Evolutionary conservation across 2,888 invertebrate genomes (phyloP).

Genomic region (Agrotis puta): DNA sequence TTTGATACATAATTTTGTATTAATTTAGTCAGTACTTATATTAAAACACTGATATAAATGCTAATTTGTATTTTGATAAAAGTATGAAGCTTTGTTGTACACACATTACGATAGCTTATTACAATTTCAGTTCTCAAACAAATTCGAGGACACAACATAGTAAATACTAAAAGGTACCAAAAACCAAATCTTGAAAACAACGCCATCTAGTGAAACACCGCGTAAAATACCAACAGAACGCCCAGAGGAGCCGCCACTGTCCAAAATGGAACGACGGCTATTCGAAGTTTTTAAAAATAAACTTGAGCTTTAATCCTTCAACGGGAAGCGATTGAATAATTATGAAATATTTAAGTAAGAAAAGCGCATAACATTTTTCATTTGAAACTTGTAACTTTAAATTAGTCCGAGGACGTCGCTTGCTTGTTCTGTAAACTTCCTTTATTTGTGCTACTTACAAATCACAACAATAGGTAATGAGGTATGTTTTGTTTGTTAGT

Average conservation of each 20-base stretch:
- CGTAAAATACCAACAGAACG: slow-evolving; percentile 26
- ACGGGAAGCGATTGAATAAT: slow-evolving; percentile 47
- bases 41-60: too few species aligned
- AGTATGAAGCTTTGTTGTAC: background rate
- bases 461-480: background rate
- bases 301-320: slow-evolving; percentile 39
- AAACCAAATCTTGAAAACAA: background rate
- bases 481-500: background rate
- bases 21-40: too few species aligned
- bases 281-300: slow-evolving; percentile 54
- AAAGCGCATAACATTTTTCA: slow-evolving; percentile 54
- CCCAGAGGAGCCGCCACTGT: background rate
- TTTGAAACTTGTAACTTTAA: slow-evolving; percentile 54
- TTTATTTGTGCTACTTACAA: background rate
- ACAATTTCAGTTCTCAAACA: background rate
- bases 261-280: slow-evolving; percentile 35
- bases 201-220: slow-evolving; percentile 50
- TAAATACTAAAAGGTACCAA: background rate
- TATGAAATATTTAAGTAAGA: slow-evolving; percentile 41
- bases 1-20: too few species aligned
- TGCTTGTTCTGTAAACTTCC: slow-evolving; percentile 20
- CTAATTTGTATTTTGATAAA: background rate
- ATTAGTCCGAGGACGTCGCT: slow-evolving; percentile 40
- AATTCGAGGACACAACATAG: background rate
- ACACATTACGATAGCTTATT: background rate